A percentile compares a stretch with the other conserved stretches of the same genome.
phyloP scores from a whole-genome alignment of 2,797 vertebrate genomes.

The Arctocebus calabarensis region DNA sequence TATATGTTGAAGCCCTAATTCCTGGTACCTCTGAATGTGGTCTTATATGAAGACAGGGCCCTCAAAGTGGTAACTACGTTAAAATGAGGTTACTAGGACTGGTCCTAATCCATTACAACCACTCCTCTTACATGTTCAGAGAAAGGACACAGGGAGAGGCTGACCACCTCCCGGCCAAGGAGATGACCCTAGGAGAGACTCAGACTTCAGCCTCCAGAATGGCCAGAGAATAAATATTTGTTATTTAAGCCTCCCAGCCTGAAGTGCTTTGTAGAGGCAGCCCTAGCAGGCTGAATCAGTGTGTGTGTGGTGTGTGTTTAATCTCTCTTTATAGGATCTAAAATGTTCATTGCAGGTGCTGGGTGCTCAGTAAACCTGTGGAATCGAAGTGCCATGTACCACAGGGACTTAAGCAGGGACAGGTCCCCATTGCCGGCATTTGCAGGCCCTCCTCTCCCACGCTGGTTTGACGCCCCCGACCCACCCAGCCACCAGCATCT shows the following conservation, averaged over 20 bases:
- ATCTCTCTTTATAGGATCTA: neutral
- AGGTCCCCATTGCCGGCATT: neutral
- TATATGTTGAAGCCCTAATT: neutral
- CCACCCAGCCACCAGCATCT: no score
- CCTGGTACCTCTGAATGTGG: neutral
- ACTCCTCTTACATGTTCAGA: neutral
- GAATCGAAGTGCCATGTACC: neutral
- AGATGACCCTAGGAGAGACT: neutral
- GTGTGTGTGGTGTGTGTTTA: neutral
- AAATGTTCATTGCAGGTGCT: neutral
- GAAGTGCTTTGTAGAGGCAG: no score
- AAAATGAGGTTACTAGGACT: neutral
- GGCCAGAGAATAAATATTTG: accelerated
- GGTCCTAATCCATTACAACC: neutral
- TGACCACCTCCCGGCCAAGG: neutral
- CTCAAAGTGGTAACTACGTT: neutral
- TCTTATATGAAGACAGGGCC: neutral
- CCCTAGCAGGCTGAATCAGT: neutral
- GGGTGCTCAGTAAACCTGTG: neutral
- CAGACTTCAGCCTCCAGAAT: neutral
- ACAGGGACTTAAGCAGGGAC: neutral
- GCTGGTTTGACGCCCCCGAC: neutral
- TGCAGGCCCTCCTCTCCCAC: neutral
- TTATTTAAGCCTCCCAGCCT: neutral
- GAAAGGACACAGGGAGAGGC: neutral